Conservation (phyloP, 1,140 invertebrate species). For the Heliothis virescens region DNA sequence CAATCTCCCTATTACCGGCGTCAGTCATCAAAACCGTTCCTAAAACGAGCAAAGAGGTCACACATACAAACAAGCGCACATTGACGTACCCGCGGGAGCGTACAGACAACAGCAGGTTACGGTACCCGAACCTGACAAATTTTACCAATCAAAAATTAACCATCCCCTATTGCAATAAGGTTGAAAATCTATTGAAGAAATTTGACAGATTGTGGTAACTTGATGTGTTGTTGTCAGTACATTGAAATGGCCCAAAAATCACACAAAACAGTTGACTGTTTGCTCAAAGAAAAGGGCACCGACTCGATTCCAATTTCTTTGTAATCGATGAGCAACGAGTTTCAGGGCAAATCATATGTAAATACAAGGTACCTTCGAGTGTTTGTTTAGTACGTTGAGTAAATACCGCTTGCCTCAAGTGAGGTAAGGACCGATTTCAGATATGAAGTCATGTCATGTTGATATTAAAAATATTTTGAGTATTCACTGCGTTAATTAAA, state of each 20-base stretch:
- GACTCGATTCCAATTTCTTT: slow-evolving; percentile 42
- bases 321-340: slow-evolving; percentile 27
- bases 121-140: no score
- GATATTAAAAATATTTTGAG: slow-evolving; percentile 35
- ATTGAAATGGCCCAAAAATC: slow-evolving; percentile 37
- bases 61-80: slow-evolving; percentile 35
- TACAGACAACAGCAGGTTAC: no score
- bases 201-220: no score
- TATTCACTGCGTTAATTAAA: slow-evolving; percentile 32
- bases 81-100: slow-evolving; percentile 24
- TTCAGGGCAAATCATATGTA: slow-evolving; percentile 40
- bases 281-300: slow-evolving; percentile 40
- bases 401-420: slow-evolving; percentile 30
- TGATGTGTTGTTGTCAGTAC: no score
- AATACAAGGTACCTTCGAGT: slow-evolving; percentile 19
- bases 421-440: not conserved
- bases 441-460: slow-evolving; percentile 22
- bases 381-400: slow-evolving; percentile 28
- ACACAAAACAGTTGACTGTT: slow-evolving; percentile 33
- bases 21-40: not conserved
- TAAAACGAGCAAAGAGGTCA: slow-evolving; percentile 31
- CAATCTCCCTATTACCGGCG: not conserved
- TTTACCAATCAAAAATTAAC: no score
- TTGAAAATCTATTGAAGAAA: no score
- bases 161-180: no score